These are phyloP conservation scores for Prionace glauca DNA, from an alignment of 2,797 vertebrate genomes.

Conservation along the genomic window DNA sequence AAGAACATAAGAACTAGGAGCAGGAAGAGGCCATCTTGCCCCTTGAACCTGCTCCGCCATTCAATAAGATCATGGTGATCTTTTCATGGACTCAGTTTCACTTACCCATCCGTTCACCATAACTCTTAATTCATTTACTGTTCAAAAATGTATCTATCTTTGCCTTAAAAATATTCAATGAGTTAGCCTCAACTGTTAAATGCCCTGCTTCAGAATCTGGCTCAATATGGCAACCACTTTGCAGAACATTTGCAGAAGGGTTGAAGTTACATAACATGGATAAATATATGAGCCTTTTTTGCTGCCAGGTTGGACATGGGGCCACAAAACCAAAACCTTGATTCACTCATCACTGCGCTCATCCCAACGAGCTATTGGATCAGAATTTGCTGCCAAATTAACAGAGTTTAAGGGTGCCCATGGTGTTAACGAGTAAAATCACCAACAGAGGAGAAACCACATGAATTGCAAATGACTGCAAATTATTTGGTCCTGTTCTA, in stretches of 20 bases:
- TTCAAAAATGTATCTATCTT: no score
- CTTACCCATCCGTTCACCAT: no score
- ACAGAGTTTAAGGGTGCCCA: not conserved
- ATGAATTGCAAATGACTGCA: not conserved
- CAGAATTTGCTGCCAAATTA: not conserved
- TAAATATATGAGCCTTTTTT: not conserved
- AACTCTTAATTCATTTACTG: no score
- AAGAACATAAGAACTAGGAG: no score
- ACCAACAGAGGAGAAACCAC: not conserved
- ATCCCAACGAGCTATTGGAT: not conserved
- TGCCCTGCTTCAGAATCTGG: not conserved
- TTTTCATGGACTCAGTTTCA: no score
- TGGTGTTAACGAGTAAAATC: not conserved
- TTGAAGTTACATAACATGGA: not conserved
- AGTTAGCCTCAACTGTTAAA: no score
- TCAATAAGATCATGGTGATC: no score
- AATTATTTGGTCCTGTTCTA: not conserved
- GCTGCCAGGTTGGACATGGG: not conserved
- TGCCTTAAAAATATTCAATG: no score
- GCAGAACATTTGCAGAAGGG: not conserved
- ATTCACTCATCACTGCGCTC: not conserved
- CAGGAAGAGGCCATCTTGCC: no score
- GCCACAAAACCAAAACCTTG: not conserved
- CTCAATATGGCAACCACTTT: not conserved
- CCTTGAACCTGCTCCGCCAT: no score